Evolutionary conservation across 2,888 invertebrate genomes (phyloP).

Genomic region (Drosophila pegasa): DNA sequence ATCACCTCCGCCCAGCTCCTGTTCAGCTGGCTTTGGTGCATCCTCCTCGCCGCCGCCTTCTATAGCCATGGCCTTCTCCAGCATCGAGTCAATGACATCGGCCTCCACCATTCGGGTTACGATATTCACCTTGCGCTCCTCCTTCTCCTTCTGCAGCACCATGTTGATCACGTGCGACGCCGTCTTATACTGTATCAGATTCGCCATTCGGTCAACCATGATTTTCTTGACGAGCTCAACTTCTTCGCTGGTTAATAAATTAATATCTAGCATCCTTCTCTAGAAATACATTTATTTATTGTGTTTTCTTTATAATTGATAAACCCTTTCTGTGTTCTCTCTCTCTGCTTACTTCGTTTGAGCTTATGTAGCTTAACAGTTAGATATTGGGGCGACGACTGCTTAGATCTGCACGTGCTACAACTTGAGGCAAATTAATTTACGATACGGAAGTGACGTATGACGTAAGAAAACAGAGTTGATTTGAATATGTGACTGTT

Average conservation of each 20-base stretch:
- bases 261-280: background rate
- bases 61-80: background rate
- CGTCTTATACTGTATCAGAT: background rate
- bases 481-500: too few relatives aligned
- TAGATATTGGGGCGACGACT: too few relatives aligned
- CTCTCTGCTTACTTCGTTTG: too few relatives aligned
- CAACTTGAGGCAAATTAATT: too few relatives aligned
- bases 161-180: slow-evolving; percentile 4
- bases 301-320: too few relatives aligned
- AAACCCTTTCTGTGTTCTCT: too few relatives aligned
- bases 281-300: background rate
- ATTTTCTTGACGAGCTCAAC: background rate
- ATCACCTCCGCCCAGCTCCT: background rate
- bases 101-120: background rate
- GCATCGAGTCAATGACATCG: background rate
- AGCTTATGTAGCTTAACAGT: too few relatives aligned
- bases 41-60: background rate
- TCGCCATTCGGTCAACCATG: background rate
- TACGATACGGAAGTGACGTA: too few relatives aligned
- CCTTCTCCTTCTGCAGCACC: background rate
- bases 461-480: too few relatives aligned
- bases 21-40: background rate
- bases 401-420: too few relatives aligned
- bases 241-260: background rate
- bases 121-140: background rate